phyloP scores from a whole-genome alignment of 2,113 vertebrate species.

The Stegastes partitus region DNA sequence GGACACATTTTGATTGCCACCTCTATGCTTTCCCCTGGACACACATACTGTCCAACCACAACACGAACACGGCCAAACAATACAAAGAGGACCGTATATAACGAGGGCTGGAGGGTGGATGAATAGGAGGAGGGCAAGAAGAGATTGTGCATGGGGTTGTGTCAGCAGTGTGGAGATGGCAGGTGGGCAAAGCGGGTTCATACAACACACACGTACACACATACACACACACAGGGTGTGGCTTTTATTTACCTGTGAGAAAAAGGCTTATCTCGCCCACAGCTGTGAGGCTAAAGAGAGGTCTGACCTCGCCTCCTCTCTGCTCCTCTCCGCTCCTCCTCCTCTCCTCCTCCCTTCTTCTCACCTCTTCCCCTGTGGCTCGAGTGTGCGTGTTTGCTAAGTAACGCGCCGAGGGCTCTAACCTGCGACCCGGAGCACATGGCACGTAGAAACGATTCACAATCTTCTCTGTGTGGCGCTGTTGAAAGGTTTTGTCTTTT shows the following conservation, averaged over 20 bases:
- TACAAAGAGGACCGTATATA: constrained; percentile 34
- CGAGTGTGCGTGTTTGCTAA: constrained; percentile 48
- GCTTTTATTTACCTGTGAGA: constrained; percentile 79
- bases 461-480: constrained; percentile 81
- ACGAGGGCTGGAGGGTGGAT: constrained; percentile 12
- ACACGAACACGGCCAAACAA: constrained; percentile 5
- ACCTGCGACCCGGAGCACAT: constrained; percentile 74
- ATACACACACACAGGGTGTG: constrained; percentile 62
- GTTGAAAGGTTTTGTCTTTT: constrained; percentile 77
- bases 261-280: constrained; percentile 78
- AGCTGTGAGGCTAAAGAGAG: constrained; percentile 86
- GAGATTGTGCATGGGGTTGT: constrained; percentile 45
- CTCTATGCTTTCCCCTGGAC: constrained; percentile 26
- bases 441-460: constrained; percentile 72
- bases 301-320: constrained; percentile 79
- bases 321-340: constrained; percentile 54
- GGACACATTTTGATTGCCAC: constrained; percentile 49
- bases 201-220: constrained; percentile 40
- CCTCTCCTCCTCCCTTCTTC: constrained; percentile 51
- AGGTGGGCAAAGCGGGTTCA: constrained; percentile 32
- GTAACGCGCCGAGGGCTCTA: constrained; percentile 70
- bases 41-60: background rate
- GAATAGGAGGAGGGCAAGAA: constrained; percentile 31
- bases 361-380: constrained; percentile 71
- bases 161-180: constrained; percentile 46